Conservation (phyloP, 2,797 vertebrate species). For the Leuciscus waleckii region DNA sequence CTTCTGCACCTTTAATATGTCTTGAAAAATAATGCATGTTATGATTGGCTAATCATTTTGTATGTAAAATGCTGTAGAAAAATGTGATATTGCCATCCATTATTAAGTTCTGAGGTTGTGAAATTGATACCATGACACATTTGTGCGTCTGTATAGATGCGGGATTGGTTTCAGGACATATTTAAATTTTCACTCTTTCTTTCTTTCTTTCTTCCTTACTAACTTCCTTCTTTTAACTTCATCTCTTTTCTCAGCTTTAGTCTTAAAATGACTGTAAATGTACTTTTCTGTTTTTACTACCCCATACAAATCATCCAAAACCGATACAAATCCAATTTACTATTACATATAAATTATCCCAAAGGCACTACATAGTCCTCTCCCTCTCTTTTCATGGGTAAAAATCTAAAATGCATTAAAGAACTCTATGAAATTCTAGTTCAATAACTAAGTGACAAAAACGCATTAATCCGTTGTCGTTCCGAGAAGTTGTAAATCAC, state of each 20-base stretch:
- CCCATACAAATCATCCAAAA: constrained; percentile 1
- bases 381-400: not conserved
- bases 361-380: not conserved
- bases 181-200: not conserved
- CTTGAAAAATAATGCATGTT: not conserved
- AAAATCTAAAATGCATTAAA: not conserved
- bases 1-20: not conserved
- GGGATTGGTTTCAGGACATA: not conserved
- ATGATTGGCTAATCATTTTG: not conserved
- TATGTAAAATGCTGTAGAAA: not conserved
- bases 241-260: not conserved
- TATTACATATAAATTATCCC: not conserved
- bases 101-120: not conserved
- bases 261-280: constrained; percentile 1
- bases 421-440: not conserved
- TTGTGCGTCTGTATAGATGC: not conserved
- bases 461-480: not conserved
- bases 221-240: not conserved
- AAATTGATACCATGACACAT: constrained; percentile 1
- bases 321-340: constrained; percentile 5
- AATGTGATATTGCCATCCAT: too few relatives aligned
- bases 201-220: not conserved
- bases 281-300: constrained; percentile 19
- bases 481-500: not conserved
- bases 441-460: not conserved